A percentile compares a stretch with the other conserved stretches of the same genome.
Conservation (phyloP, 2,797 vertebrate species). For the Tapera naevia region DNA sequence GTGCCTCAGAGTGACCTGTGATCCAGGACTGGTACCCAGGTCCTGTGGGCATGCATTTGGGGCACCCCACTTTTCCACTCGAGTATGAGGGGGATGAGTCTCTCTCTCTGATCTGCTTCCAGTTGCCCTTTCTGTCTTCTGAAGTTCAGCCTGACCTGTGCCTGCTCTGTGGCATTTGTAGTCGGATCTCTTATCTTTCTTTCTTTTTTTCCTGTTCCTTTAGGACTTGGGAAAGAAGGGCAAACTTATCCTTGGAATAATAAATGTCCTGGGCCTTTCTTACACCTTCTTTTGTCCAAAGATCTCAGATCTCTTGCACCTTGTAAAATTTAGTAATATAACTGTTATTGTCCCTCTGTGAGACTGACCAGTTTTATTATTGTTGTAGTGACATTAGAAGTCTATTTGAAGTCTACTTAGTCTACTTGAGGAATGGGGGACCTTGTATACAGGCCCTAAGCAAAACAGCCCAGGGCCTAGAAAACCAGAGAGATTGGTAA, state of each 20-base stretch:
- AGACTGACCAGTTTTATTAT: neutral
- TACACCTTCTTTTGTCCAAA: neutral
- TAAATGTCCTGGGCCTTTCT: neutral
- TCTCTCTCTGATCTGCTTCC: neutral
- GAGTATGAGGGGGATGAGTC: neutral
- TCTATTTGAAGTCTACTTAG: constrained; percentile 15
- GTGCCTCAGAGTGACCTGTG: neutral
- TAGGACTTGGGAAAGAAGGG: neutral
- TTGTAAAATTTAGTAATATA: constrained; percentile 1
- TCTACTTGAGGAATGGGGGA: neutral
- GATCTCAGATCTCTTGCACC: neutral
- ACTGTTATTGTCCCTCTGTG: neutral
- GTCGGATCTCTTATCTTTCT: neutral
- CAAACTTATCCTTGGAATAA: neutral
- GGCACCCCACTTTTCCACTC: neutral
- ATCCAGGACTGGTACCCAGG: neutral
- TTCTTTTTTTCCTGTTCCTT: neutral
- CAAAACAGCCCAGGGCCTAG: neutral
- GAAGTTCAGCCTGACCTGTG: neutral
- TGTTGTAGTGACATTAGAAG: neutral
- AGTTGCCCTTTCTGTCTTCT: neutral
- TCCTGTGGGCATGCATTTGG: neutral
- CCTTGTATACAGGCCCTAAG: neutral
- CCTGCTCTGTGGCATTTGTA: neutral
- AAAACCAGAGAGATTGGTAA: neutral